These are phyloP conservation scores for Maniola jurtina DNA, from an alignment of 1,140 invertebrate genomes.

Conservation along the genomic window DNA sequence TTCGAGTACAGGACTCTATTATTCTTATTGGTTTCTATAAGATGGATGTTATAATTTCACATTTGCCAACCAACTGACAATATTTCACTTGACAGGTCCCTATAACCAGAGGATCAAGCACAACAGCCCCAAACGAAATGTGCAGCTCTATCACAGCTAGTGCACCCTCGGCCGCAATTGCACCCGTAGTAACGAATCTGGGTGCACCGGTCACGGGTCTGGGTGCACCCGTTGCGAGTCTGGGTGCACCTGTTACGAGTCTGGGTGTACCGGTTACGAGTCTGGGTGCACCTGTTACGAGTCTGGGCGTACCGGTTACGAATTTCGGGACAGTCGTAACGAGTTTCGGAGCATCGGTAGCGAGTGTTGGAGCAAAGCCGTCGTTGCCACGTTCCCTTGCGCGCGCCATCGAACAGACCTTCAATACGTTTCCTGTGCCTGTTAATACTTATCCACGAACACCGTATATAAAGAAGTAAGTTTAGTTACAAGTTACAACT, in stretches of 20 bases:
- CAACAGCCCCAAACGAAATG: not conserved
- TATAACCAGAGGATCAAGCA: not conserved
- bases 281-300: not conserved
- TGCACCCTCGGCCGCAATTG: no score
- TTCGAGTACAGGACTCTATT: no score
- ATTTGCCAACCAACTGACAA: not conserved
- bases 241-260: not conserved
- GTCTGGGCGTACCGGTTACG: not conserved
- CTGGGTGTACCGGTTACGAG: not conserved
- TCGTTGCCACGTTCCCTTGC: slow-evolving; percentile 41
- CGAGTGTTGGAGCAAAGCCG: slow-evolving; percentile 18
- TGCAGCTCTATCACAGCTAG: not conserved
- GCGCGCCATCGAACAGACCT: slow-evolving; percentile 55
- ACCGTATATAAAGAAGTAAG: slow-evolving; percentile 70
- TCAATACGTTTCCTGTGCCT: slow-evolving; percentile 60
- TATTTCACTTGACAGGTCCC: not conserved
- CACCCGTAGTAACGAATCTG: not conserved
- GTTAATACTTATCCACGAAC: slow-evolving; percentile 59
- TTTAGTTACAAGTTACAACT: no score
- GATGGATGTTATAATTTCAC: no score
- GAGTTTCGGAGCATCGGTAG: not conserved
- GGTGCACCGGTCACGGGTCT: not conserved
- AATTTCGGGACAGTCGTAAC: not conserved
- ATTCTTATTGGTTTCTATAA: no score
- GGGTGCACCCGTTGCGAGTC: not conserved